Base-by-base conservation (phyloP, 2,888 invertebrate species). In the Spialia ferax region DNA sequence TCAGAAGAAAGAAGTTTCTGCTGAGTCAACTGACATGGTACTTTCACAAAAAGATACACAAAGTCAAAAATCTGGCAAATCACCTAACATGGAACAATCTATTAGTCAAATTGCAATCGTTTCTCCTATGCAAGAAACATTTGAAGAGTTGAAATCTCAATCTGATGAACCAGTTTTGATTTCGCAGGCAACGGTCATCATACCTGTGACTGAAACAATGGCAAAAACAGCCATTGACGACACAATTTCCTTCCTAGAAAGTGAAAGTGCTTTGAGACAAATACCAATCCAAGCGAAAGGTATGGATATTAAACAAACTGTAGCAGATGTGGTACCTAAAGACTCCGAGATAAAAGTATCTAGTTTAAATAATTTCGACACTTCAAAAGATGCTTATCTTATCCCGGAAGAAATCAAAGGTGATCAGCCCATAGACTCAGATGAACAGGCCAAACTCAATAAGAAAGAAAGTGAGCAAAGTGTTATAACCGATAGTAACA, bases 171-270 rank as follows among this genome's bases (percentile, higher is more conserved):
- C 45, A 5, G 32, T 56, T 35, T 22, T 32, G 13, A 35, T 57
- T 18, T 35, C 57, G 2, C 10, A 57, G 10, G 35, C 32, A 2
- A 26, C 65, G 5, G n/a, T 26, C 0, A n/a, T 38, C 15, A 18
- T 52, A 20, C 50, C 59, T 50, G 32, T 64, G 20, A 22, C 7
- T 18, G 38, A 65, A 57, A 26, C 38, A 20, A 52, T 38, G n/a
- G 2, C 57, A 20, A 32, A 13, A 0, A 23, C 50, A 38, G 18
- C 3, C 22, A 7, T 38, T 32, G 56, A 57, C 7, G 35, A 11
- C 15, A 57, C 56, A 50, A 15, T 23, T 2, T 48, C 56, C 2
- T 8, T 64, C 15, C 20, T 57, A 48, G 42, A 48, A 50, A 48
- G 35, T 50, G 64, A 50, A 15, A 48, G 64, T 29, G 23, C 2